A percentile compares a stretch with the other conserved stretches of the same genome.
Evolutionary conservation across 1,140 invertebrate species (phyloP).

Genomic region (Drosophila littoralis): DNA sequence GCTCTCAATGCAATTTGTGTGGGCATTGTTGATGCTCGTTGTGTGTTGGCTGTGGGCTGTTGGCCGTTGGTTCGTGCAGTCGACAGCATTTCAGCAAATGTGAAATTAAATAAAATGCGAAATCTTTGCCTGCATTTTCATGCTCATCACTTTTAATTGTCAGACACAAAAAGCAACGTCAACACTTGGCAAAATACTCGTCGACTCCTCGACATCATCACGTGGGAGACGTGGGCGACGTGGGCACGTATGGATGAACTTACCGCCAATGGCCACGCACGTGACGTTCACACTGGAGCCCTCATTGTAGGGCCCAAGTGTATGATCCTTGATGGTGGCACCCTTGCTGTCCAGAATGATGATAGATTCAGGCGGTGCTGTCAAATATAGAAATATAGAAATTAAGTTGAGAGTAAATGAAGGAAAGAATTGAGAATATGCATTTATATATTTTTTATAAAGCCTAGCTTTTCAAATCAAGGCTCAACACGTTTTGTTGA

Average conservation of each 20-base stretch:
- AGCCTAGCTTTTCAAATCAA: neutral
- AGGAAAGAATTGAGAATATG: slow-evolving; percentile 1
- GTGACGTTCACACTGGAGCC: slow-evolving; percentile 91
- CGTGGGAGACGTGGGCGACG: slow-evolving; percentile 4
- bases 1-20: slow-evolving; percentile 82
- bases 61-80: slow-evolving; percentile 53
- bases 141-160: slow-evolving; percentile 81
- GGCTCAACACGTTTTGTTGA: no score
- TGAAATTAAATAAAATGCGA: slow-evolving; percentile 79
- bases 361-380: slow-evolving; percentile 91
- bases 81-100: slow-evolving; percentile 67
- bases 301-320: slow-evolving; percentile 92
- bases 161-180: slow-evolving; percentile 73
- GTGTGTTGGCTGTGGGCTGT: slow-evolving; percentile 11
- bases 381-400: neutral
- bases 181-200: slow-evolving; percentile 59
- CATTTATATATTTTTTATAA: neutral
- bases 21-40: slow-evolving; percentile 62
- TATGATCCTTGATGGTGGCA: slow-evolving; percentile 89
- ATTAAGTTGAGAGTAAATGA: neutral
- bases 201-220: slow-evolving; percentile 14
- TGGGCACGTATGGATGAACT: slow-evolving; percentile 74
- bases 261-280: slow-evolving; percentile 93
- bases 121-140: slow-evolving; percentile 61
- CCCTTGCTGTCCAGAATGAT: slow-evolving; percentile 90